phyloP scores from a whole-genome alignment of 2,113 vertebrate species.

The Neodontobutis hainanensis region DNA sequence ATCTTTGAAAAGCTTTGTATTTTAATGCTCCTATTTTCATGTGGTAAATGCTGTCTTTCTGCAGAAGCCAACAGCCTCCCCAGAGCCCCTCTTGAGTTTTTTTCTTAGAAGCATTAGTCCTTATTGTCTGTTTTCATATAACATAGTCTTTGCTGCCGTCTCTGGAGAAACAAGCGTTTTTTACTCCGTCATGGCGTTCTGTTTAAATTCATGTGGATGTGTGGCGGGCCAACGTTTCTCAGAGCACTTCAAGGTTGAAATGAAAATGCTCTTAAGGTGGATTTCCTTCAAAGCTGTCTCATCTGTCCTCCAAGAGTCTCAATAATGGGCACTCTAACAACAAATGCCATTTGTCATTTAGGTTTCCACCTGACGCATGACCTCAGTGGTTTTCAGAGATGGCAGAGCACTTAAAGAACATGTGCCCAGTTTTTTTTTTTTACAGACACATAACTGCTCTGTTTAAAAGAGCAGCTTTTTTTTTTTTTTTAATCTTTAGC shows the following conservation, averaged over 20 bases:
- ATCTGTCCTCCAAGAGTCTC: conserved; percentile 12
- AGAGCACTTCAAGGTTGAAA: conserved; percentile 18
- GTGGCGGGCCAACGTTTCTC: background rate
- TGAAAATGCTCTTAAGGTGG: conserved; percentile 24
- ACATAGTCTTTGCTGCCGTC: background rate
- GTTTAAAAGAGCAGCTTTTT: no score
- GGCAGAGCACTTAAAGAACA: no score
- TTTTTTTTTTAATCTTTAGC: no score
- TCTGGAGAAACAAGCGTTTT: background rate
- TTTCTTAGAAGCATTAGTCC: conserved; percentile 1
- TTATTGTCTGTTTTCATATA: background rate
- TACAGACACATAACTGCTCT: no score
- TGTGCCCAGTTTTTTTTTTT: no score
- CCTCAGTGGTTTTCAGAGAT: background rate
- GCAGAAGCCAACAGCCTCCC: background rate
- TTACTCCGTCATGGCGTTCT: background rate
- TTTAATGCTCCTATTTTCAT: background rate
- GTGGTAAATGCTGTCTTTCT: background rate
- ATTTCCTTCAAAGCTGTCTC: conserved; percentile 20
- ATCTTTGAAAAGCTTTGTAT: background rate
- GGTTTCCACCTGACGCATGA: background rate
- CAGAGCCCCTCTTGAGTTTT: conserved; percentile 1
- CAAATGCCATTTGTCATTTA: background rate
- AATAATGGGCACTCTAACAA: conserved; percentile 28
- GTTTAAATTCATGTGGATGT: background rate